Base-by-base conservation (phyloP, 1,140 invertebrate species). In the Drosophila bocqueti region DNA sequence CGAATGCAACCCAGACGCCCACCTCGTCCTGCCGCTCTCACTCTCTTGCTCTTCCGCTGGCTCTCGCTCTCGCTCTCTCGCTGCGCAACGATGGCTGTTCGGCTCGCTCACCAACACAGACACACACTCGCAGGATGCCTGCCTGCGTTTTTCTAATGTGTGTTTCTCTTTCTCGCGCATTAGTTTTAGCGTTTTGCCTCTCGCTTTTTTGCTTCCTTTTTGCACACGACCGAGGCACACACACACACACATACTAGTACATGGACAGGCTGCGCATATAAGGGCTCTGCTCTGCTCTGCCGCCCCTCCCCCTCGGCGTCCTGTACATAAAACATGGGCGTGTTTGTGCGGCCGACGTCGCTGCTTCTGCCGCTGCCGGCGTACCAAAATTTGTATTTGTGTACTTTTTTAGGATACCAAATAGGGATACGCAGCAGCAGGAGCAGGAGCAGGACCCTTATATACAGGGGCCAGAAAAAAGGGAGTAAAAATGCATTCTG, bases 201-300 rank as follows among this genome's bases (percentile, higher is more conserved):
- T 92, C 91, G 82, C 79, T 92, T 92, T 90, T 86, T 92, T 92
- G 67, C 84, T 92, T 75, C 79, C 89, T 92, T 92, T 92, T 92
- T 78, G 58, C 75, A 49, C 65, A 55, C 52, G 29, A 34, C n/a
- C 49, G 1, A 34, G 26, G 29, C 29, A 29, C 10, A 7, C 60
- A 43, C 60, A 66, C 46, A 64, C 62, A 57, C 18, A 43, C n/a
- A 46, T 10, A 43, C 31, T 43, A 13, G 59, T 63, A 76, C 9
- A 73, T 24, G 40, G 47, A 18, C 31, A 47, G 36, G 68, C 69
- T 80, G 68, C 76, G 76, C 76, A 80, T 60, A 71, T 79, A 79
- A 69, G 58, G 55, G 42, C 29, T 46, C 36, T 21, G 34, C 38
- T 24, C 24, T 61, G 52, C 42, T 18, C 66, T 47, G 69, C 58